A percentile compares a stretch with the other conserved stretches of the same genome.
phyloP scores from a whole-genome alignment of 2,888 invertebrate genomes.

The Eueremaeus valkanovi region DNA sequence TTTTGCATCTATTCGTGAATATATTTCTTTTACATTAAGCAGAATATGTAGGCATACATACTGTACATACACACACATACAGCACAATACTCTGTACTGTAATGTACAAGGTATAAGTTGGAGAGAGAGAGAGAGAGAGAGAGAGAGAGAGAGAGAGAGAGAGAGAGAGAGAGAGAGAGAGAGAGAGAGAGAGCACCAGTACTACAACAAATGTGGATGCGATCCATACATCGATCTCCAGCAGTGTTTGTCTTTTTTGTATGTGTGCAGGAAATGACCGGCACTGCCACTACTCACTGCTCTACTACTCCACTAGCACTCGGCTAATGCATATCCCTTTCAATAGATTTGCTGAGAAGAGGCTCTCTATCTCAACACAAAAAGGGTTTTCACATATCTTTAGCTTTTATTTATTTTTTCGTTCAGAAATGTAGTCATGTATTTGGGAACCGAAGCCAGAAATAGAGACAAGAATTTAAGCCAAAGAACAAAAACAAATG shows the following conservation, averaged over 20 bases:
- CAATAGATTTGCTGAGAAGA: not conserved
- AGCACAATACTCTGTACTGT: too few species aligned
- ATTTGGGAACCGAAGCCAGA: not conserved
- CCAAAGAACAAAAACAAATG: not conserved
- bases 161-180: too few species aligned
- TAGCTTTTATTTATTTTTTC: slow-evolving; percentile 14
- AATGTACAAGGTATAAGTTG: not conserved
- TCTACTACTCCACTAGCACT: not conserved
- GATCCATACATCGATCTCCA: slow-evolving; percentile 23
- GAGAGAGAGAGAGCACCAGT: too few species aligned
- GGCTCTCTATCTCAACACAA: not conserved
- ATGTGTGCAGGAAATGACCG: slow-evolving; percentile 35
- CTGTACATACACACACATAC: too few species aligned
- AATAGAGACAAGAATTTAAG: not conserved
- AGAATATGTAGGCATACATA: too few species aligned
- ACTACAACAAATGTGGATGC: slow-evolving; percentile 22
- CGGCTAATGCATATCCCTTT: slow-evolving; percentile 24
- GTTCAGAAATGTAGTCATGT: not conserved
- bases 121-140: too few species aligned
- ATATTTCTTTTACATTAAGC: too few species aligned
- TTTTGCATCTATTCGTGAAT: slow-evolving; percentile 23
- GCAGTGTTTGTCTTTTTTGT: slow-evolving; percentile 35
- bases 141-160: too few species aligned
- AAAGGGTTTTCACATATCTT: slow-evolving; percentile 26
- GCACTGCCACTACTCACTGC: not conserved